phyloP scores from a whole-genome alignment of 2,888 invertebrate species.

The Brachyopa scutellaris region DNA sequence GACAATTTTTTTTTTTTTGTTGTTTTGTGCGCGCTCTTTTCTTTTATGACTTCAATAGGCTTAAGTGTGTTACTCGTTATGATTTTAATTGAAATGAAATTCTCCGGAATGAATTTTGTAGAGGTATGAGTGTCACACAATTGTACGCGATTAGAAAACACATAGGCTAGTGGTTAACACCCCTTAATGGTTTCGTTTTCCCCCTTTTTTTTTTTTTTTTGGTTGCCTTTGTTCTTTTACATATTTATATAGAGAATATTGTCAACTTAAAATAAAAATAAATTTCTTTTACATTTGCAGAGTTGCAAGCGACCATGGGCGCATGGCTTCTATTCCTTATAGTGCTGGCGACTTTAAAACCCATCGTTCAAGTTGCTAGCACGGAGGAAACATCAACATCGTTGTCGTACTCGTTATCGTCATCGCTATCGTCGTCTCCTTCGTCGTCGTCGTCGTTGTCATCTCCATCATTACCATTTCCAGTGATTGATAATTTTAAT shows the following conservation, averaged over 20 bases:
- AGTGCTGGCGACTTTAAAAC: constrained; percentile 83
- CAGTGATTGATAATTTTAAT: constrained; percentile 72
- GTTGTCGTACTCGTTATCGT: constrained; percentile 67
- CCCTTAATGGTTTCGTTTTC: constrained; percentile 10
- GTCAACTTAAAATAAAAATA: too few species aligned
- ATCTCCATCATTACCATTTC: constrained; percentile 67
- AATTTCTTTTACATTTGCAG: constrained; percentile 78
- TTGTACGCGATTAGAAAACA: constrained; percentile 36
- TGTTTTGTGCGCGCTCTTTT: too few species aligned
- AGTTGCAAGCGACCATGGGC: constrained; percentile 83
- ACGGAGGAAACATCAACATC: constrained; percentile 80
- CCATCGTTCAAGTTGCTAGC: constrained; percentile 82
- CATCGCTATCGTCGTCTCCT: constrained; percentile 65
- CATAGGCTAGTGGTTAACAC: constrained; percentile 48
- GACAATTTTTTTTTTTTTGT: too few species aligned
- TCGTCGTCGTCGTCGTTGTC: constrained; percentile 55
- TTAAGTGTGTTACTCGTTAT: constrained; percentile 59
- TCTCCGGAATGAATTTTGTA: constrained; percentile 19
- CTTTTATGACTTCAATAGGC: constrained; percentile 65
- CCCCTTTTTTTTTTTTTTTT: too few species aligned
- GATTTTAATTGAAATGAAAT: constrained; percentile 49
- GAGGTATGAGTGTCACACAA: constrained; percentile 34
- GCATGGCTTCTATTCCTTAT: constrained; percentile 82
- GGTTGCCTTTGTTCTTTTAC: too few species aligned
- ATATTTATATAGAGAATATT: too few species aligned